Base-by-base conservation (phyloP, 2,113 vertebrate genomes). In the Corythornis vintsioides region DNA sequence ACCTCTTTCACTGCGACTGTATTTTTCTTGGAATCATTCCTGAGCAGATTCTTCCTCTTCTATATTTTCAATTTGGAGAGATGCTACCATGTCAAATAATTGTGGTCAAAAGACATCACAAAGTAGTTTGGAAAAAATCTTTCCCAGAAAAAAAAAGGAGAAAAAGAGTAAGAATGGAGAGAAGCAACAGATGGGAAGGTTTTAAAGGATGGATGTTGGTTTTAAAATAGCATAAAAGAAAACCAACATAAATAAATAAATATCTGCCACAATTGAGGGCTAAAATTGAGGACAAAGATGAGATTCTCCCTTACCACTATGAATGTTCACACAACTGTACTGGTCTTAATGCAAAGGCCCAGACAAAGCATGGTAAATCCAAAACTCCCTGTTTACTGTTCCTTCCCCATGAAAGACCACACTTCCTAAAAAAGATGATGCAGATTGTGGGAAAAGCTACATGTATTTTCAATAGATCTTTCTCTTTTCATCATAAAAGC, bases 401-500 rank as follows among this genome's bases (percentile, higher is more conserved):
- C 53, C 45, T 48, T 83, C 20, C 26, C 33, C 11, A 18, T 38
- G 77, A 84, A 92, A 72, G 11, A 72, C 28, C 13, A 67, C 29
- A 16, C 26, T 86, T 67, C 33, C 57, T 61, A 42, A 80, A 91
- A 81, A 20, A 53, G 43, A 83, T 15, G 43, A 87, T 92, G 17
- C 71, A 94, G 66, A 91, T 83, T 91, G 72, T 45, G 17, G 28
- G 15, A 80, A 74, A 78, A 52, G 45, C 77, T 50, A 91, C 47
- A 83, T 3, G 10, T 52, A 25, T 83, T 94, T 93, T 75, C 92
- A 95, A 87, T 6, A 96, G 47, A 86, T 91, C 63, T 69, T 92
- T 82, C 67, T 92, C 65, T 89, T 88, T 77, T 74, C 72, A 96
- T 92, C 72, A 83, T 50, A 92, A 92, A 95, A 94, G 76, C 22